Conservation (phyloP, 2,888 invertebrate genomes). For the Apamea sordens region DNA sequence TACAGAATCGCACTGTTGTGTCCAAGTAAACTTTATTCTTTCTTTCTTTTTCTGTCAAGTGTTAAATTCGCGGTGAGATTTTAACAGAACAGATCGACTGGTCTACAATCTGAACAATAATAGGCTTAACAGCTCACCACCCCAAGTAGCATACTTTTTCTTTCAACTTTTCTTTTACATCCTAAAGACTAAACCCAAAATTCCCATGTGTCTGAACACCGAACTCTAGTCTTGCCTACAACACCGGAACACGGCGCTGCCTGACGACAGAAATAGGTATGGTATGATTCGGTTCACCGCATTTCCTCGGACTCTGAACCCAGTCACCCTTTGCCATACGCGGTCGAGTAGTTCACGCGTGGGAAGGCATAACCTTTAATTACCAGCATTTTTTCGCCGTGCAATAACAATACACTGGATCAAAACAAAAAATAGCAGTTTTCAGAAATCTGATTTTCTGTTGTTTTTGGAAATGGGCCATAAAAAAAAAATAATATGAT, state of each 20-base stretch:
- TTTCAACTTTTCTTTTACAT: background rate
- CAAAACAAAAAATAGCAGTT: no score
- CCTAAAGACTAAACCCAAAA: background rate
- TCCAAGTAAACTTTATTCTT: no score
- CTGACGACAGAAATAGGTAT: slow-evolving; percentile 18
- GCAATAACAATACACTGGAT: background rate
- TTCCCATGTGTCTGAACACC: background rate
- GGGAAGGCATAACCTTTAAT: slow-evolving; percentile 26
- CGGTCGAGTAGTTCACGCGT: slow-evolving; percentile 26
- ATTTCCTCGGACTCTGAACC: slow-evolving; percentile 4
- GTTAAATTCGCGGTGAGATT: no score
- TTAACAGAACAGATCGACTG: background rate
- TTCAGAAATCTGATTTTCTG: background rate
- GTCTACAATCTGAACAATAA: background rate
- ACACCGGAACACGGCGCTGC: background rate
- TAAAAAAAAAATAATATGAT: background rate
- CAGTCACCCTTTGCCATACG: slow-evolving; percentile 19
- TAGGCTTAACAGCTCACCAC: background rate
- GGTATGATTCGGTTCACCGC: slow-evolving; percentile 23
- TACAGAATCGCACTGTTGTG: no score
- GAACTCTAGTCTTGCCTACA: background rate
- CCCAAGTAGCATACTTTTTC: background rate
- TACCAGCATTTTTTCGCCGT: background rate
- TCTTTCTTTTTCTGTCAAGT: no score
- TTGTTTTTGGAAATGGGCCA: background rate